These are phyloP conservation scores for Origma solitaria DNA, from an alignment of 2,113 vertebrate species.

Conservation along the genomic window DNA sequence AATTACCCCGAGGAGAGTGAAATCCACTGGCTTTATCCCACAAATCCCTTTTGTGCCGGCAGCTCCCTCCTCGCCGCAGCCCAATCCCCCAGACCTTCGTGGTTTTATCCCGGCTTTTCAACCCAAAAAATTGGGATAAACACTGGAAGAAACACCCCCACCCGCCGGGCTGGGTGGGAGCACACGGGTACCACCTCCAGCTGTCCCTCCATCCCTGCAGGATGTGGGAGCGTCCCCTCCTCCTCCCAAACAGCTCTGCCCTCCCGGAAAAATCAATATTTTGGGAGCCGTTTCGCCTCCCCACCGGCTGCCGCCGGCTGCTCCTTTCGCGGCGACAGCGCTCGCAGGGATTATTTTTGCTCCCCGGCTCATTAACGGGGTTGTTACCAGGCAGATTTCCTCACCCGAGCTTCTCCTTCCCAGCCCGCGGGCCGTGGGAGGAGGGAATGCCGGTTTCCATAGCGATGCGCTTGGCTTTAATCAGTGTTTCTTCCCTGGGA, in stretches of 20 bases:
- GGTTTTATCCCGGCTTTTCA: neutral
- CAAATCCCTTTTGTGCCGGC: neutral
- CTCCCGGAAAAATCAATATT: neutral
- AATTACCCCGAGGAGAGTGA: neutral
- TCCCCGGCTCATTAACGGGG: slow-evolving; percentile 11
- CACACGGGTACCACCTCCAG: neutral
- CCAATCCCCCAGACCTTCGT: neutral
- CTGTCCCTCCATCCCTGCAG: neutral
- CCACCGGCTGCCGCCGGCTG: neutral
- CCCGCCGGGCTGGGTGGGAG: neutral
- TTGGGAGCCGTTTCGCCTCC: slow-evolving; percentile 4
- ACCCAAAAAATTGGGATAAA: neutral
- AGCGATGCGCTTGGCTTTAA: slow-evolving; percentile 57
- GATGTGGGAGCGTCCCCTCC: neutral
- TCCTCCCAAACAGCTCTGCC: neutral
- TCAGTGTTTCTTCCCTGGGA: slow-evolving; percentile 56
- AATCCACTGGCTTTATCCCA: accelerated
- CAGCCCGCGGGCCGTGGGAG: slow-evolving; percentile 31
- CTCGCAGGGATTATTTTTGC: slow-evolving; percentile 32
- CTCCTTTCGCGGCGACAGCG: neutral
- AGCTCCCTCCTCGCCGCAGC: neutral
- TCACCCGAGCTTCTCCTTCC: slow-evolving; percentile 16
- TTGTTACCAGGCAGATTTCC: slow-evolving; percentile 69
- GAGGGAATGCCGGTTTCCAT: slow-evolving; percentile 66
- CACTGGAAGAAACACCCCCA: neutral